These are phyloP conservation scores for Tetheella fluctuosa DNA, from an alignment of 2,888 invertebrate genomes.

Conservation along the genomic window DNA sequence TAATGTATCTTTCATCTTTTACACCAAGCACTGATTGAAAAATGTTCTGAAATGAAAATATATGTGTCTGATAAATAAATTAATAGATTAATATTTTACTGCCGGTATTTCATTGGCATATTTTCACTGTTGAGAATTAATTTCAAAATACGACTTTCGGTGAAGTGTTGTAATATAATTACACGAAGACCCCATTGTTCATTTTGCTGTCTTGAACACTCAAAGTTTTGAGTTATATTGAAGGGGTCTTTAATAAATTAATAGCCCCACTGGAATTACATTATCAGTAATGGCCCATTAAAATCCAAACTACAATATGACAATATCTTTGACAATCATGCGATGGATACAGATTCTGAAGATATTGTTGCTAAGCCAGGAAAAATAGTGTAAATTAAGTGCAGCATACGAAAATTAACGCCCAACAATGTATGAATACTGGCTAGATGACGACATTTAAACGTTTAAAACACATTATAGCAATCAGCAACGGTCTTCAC, in stretches of 20 bases:
- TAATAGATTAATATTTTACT: no score
- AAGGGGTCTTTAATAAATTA: slow-evolving; percentile 9
- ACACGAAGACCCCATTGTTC: slow-evolving; percentile 22
- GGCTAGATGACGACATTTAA: background rate
- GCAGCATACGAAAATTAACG: no score
- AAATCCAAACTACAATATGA: background rate
- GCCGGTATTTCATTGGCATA: background rate
- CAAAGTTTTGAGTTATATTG: slow-evolving; percentile 26
- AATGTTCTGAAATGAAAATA: no score
- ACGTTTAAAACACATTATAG: background rate
- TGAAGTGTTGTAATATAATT: slow-evolving; percentile 24
- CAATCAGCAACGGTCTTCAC: background rate
- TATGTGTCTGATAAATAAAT: no score
- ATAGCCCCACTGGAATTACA: background rate
- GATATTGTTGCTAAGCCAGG: no score
- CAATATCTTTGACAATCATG: background rate
- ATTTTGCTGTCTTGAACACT: slow-evolving; percentile 20
- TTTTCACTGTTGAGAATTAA: background rate
- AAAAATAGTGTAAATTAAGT: background rate
- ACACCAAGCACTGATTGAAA: no score
- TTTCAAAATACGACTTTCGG: background rate
- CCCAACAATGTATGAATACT: background rate
- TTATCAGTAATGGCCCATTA: slow-evolving; percentile 2
- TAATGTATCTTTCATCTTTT: no score
- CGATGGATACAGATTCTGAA: background rate